phyloP scores from a whole-genome alignment of 1,140 invertebrate species.

The Hylaeus volcanicus region DNA sequence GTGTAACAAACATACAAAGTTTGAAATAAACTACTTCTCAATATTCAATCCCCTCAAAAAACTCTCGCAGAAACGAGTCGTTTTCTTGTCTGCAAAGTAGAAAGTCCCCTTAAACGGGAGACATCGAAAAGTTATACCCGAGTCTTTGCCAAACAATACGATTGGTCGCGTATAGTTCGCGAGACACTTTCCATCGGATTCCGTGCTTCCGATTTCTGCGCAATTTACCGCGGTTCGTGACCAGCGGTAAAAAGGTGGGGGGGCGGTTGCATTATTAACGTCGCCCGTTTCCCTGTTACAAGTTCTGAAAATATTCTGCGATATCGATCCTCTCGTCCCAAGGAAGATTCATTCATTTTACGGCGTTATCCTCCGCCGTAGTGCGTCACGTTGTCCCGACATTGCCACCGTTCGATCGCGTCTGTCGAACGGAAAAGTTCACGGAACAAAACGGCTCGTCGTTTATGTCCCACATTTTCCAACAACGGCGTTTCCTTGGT shows the following conservation, averaged over 20 bases:
- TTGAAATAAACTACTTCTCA: no score
- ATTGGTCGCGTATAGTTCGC: not conserved
- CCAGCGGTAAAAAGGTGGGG: slow-evolving; percentile 18
- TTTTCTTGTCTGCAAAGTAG: no score
- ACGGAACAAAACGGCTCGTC: slow-evolving; percentile 1
- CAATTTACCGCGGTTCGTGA: slow-evolving; percentile 40
- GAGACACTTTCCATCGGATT: not conserved
- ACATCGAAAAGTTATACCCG: not conserved
- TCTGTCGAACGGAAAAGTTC: slow-evolving; percentile 46
- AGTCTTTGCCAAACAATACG: not conserved
- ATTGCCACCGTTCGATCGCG: slow-evolving; percentile 49
- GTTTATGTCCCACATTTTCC: slow-evolving; percentile 35
- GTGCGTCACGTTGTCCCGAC: slow-evolving; percentile 42
- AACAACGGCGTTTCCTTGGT: not conserved
- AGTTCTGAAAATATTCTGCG: slow-evolving; percentile 56
- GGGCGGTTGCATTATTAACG: slow-evolving; percentile 46
- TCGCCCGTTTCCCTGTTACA: slow-evolving; percentile 8
- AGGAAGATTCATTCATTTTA: slow-evolving; percentile 46
- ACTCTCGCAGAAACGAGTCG: no score
- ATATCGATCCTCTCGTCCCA: slow-evolving; percentile 51
- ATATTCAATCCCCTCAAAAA: no score
- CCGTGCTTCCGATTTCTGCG: slow-evolving; percentile 34
- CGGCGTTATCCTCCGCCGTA: slow-evolving; percentile 37
- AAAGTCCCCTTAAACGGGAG: no score
- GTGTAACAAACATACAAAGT: no score